Conservation (phyloP, 2,888 invertebrate genomes). For the Nezara viridula region DNA sequence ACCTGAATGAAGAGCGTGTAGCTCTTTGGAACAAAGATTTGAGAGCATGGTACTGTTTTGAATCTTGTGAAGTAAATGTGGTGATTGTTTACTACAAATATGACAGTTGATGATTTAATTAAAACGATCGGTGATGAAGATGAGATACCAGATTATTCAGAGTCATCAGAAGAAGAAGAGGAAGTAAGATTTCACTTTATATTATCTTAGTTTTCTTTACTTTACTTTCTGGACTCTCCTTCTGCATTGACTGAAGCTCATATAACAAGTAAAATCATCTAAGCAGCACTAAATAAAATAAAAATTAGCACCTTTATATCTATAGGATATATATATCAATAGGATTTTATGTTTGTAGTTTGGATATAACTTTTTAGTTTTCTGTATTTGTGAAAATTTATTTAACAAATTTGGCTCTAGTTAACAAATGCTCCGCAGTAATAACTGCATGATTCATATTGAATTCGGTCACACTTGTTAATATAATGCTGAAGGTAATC, state of each 20-base stretch:
- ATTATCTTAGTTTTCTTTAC: background rate
- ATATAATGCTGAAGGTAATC: no score
- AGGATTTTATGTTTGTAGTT: no score
- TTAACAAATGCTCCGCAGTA: no score
- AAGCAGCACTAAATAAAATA: no score
- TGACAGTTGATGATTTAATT: slow-evolving; percentile 57
- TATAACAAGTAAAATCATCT: no score
- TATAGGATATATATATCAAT: no score
- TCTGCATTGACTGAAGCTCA: background rate
- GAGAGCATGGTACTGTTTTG: slow-evolving; percentile 27
- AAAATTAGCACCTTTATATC: no score
- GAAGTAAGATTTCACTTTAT: slow-evolving; percentile 74
- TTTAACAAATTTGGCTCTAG: no score
- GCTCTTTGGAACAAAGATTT: slow-evolving; percentile 7
- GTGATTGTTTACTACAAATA: background rate
- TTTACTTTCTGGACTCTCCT: background rate
- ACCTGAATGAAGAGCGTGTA: background rate
- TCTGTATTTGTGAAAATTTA: no score
- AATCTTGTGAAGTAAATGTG: background rate
- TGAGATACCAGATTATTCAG: slow-evolving; percentile 83
- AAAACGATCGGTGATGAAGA: slow-evolving; percentile 87
- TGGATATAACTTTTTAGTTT: no score
- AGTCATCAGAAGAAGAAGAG: slow-evolving; percentile 82
- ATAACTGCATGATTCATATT: no score
- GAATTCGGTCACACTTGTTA: no score